Percentiles rank a stretch among this genome's conserved stretches.
These are phyloP conservation scores for Bujurquina vittata DNA, from an alignment of 2,113 vertebrate genomes.

Conservation along the genomic window DNA sequence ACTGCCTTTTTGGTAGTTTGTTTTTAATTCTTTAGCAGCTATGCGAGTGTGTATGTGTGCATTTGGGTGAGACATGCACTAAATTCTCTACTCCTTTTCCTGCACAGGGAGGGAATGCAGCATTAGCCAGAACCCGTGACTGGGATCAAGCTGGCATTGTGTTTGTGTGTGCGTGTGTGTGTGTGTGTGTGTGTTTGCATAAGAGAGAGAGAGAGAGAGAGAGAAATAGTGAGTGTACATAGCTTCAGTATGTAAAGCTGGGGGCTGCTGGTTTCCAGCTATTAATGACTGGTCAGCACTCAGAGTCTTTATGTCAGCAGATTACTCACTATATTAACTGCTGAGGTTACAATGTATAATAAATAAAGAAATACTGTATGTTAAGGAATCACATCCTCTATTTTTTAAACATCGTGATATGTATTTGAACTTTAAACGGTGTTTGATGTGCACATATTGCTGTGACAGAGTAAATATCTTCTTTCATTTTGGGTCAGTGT, in stretches of 20 bases:
- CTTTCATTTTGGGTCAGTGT: neutral
- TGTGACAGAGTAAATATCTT: neutral
- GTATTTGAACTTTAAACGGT: neutral
- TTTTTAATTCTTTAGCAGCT: slow-evolving; percentile 19
- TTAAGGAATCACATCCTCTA: neutral
- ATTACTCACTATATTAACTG: slow-evolving; percentile 18
- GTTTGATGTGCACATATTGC: neutral
- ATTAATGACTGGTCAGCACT: slow-evolving; percentile 32
- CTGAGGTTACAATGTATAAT: slow-evolving; percentile 7
- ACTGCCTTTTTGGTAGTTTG: slow-evolving; percentile 14
- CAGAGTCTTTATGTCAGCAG: slow-evolving; percentile 27
- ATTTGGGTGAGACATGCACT: slow-evolving; percentile 16
- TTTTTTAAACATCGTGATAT: neutral
- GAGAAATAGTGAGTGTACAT: slow-evolving; percentile 6
- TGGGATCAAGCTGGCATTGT: slow-evolving; percentile 44
- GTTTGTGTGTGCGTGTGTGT: slow-evolving; percentile 24
- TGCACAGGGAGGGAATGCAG: slow-evolving; percentile 19
- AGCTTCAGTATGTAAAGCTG: slow-evolving; percentile 1
- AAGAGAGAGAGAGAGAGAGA: too few species aligned
- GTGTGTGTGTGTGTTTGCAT: slow-evolving; percentile 1
- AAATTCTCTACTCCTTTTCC: slow-evolving; percentile 29
- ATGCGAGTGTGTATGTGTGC: neutral
- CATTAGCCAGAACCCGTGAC: slow-evolving; percentile 56
- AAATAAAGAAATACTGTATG: slow-evolving; percentile 11
- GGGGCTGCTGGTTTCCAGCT: neutral